Percentiles rank a stretch among this genome's conserved stretches.
phyloP scores from a whole-genome alignment of 2,113 vertebrate genomes.

The Willisornis vidua region DNA sequence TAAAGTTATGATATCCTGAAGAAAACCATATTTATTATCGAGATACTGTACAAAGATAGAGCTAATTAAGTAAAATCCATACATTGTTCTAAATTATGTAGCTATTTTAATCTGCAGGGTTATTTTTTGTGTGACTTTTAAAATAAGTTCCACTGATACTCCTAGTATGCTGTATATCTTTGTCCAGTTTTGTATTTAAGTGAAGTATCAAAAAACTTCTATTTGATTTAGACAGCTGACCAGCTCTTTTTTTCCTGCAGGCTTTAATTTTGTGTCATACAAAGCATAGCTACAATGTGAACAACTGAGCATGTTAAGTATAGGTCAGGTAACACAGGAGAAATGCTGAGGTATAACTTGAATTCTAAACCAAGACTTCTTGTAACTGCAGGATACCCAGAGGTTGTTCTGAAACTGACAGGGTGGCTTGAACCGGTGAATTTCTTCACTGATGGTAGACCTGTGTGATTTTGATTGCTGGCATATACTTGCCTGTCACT shows the following conservation, averaged over 20 bases:
- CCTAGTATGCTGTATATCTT: not conserved
- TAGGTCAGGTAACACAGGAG: conserved; percentile 3
- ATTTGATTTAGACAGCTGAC: not conserved
- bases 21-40: not conserved
- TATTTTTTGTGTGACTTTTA: not conserved
- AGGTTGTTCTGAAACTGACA: not conserved
- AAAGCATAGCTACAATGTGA: not conserved
- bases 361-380: not conserved
- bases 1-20: not conserved
- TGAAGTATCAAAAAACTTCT: not conserved
- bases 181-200: not conserved
- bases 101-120: not conserved
- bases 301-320: not conserved
- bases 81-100: not conserved
- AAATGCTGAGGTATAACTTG: not conserved
- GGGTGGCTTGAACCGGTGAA: not conserved
- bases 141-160: not conserved
- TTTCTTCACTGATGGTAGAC: not conserved
- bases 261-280: conserved; percentile 10
- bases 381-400: not conserved
- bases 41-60: not conserved
- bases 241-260: not conserved
- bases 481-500: not conserved
- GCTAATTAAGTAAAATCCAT: rapidly evolving
- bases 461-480: not conserved